phyloP scores from a whole-genome alignment of 1,140 invertebrate genomes.

The Cyclina sinensis region DNA sequence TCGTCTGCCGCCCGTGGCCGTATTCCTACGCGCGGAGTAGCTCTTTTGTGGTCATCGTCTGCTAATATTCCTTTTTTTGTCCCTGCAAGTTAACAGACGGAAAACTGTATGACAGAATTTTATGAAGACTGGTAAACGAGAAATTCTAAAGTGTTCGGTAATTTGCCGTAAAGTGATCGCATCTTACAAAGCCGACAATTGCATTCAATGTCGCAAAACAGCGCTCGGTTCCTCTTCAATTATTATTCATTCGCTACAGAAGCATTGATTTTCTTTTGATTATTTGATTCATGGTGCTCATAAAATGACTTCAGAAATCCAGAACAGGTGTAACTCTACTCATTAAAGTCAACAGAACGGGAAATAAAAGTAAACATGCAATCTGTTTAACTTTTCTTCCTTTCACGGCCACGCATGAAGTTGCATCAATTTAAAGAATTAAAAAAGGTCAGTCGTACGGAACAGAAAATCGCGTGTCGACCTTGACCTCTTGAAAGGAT shows the following conservation, averaged over 20 bases:
- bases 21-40: not conserved
- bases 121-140: slow-evolving; percentile 12
- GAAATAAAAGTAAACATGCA: slow-evolving; percentile 4
- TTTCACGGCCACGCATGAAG: not conserved
- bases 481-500: too few species aligned
- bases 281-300: slow-evolving; percentile 21
- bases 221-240: slow-evolving; percentile 12
- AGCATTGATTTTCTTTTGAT: slow-evolving; percentile 27
- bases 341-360: slow-evolving; percentile 35
- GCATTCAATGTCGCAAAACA: slow-evolving; percentile 55
- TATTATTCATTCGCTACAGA: slow-evolving; percentile 38
- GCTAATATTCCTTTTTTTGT: slow-evolving; percentile 17
- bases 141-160: slow-evolving; percentile 52
- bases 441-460: too few species aligned
- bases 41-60: not conserved
- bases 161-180: slow-evolving; percentile 64
- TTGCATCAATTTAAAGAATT: not conserved
- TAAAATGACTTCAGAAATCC: slow-evolving; percentile 45
- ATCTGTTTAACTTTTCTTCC: slow-evolving; percentile 52
- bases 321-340: slow-evolving; percentile 44
- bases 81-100: slow-evolving; percentile 35
- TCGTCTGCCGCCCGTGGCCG: not conserved
- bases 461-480: too few species aligned
- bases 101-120: not conserved
- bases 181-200: not conserved